Base-by-base conservation (phyloP, 2,113 vertebrate species). In the Oreamnos americanus region DNA sequence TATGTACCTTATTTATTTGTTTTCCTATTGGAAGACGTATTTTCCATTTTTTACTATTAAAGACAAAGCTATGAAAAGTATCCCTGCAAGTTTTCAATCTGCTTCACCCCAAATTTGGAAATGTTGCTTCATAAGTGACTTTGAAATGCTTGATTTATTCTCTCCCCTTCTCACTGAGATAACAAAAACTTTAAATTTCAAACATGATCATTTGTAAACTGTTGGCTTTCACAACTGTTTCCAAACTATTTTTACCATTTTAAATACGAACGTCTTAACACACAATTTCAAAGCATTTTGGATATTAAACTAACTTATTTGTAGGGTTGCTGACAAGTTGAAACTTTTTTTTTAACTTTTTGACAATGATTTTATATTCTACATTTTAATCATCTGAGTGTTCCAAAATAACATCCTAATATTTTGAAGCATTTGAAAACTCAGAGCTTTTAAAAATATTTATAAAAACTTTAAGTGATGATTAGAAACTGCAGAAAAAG, bases 381-480 rank as follows among this genome's bases (percentile, higher is more conserved):
- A 25, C 33, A 36, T 36, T 83, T 55, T 55, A 97, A 89, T 51
- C 57, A 71, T 71, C 78, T 62, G 26, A 76, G 55, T 51, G 8
- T 95, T 92, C 87, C 21, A 67, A 97, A 97, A 94, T 91, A 92
- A 85, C 49, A 88, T 94, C 60, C 28, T 96, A 39, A 55, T 92
- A 92, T 71, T 92, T 94, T 85, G 82, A 96, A 95, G 82, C 36
- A 91, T 89, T 94, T 94, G 43, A 90, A 91, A 96, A 90, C n/a
- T 23, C 93, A 88, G 30, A 94, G 25, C 45, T 51, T 96, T 95
- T n/a, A 95, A 95, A 94, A 89, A 90, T 88, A 93, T 97, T 95
- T 96, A 28, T 78, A 88, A 94, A 87, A 94, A 55, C 51, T 94
- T 94, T 91, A 82, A 94, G 88, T 90, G 81, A 94, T 94, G 43